Evolutionary conservation across 2,888 invertebrate genomes (phyloP).

Genomic region (Chalcis sispes): DNA sequence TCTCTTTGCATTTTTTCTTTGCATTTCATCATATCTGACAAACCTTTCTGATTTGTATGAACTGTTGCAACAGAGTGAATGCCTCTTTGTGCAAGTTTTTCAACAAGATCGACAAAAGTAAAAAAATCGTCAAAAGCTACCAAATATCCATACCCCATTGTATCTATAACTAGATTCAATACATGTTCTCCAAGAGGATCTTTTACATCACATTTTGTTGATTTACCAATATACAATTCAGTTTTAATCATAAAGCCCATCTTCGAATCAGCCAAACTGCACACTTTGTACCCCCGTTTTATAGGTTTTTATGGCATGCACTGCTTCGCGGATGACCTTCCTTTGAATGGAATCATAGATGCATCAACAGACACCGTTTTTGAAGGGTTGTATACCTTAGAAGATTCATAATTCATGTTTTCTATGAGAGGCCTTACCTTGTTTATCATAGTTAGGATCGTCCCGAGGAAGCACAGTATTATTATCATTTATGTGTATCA

Average conservation of each 20-base stretch:
- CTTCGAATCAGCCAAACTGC: conserved; percentile 44
- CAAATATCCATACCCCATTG: conserved; percentile 26
- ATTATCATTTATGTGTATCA: conserved; percentile 24
- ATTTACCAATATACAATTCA: conserved; percentile 44
- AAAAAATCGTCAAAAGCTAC: conserved; percentile 46
- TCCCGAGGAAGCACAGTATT: conserved; percentile 26
- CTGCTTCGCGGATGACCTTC: conserved; percentile 41
- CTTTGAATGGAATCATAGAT: conserved; percentile 50
- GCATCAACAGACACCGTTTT: conserved; percentile 46
- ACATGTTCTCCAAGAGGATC: conserved; percentile 43
- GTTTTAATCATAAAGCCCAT: conserved; percentile 48
- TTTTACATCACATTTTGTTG: conserved; percentile 24
- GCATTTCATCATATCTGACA: conserved; percentile 9
- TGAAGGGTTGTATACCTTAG: conserved; percentile 27
- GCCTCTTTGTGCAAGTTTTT: conserved; percentile 9
- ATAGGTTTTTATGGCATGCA: conserved; percentile 51
- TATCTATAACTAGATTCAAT: conserved; percentile 28
- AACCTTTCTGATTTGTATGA: conserved; percentile 17
- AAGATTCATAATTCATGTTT: conserved; percentile 22
- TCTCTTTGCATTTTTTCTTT: conserved; percentile 33
- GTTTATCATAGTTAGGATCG: conserved; percentile 47
- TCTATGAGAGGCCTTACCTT: conserved; percentile 43
- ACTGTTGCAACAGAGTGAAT: conserved; percentile 21
- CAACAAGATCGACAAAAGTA: conserved; percentile 28
- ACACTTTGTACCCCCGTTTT: conserved; percentile 51